These are phyloP conservation scores for Catotricha subobsoleta DNA, from an alignment of 2,888 invertebrate genomes.

Conservation along the genomic window DNA sequence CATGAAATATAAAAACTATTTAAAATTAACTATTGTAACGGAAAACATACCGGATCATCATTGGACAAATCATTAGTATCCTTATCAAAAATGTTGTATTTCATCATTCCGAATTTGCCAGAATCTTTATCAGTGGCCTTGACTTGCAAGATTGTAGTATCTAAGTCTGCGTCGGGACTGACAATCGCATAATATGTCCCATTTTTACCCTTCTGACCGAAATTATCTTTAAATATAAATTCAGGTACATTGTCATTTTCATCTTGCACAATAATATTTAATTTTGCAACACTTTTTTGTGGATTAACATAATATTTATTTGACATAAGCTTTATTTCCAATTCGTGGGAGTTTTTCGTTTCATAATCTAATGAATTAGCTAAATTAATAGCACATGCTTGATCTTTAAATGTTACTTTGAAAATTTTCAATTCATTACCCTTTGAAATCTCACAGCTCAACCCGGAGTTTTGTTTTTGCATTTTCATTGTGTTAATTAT, in stretches of 20 bases:
- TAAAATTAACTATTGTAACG: too few species aligned
- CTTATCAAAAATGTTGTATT: slow-evolving; percentile 37
- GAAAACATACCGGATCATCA: slow-evolving; percentile 19
- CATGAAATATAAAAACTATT: too few species aligned
- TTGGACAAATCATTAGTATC: slow-evolving; percentile 21
- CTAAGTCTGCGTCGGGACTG: slow-evolving; percentile 50
- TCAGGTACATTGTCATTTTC: slow-evolving; percentile 78
- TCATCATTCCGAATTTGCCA: slow-evolving; percentile 61
- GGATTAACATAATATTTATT: slow-evolving; percentile 66
- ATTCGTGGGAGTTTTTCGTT: slow-evolving; percentile 46
- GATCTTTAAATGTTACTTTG: slow-evolving; percentile 51
- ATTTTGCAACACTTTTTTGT: slow-evolving; percentile 50
- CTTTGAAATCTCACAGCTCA: slow-evolving; percentile 59
- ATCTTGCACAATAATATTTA: slow-evolving; percentile 64
- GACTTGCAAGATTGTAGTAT: slow-evolving; percentile 60
- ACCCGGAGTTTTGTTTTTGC: slow-evolving; percentile 28
- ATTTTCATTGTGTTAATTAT: slow-evolving; percentile 27
- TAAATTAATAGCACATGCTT: slow-evolving; percentile 66
- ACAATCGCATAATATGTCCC: slow-evolving; percentile 68
- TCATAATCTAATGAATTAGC: slow-evolving; percentile 62
- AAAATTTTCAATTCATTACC: slow-evolving; percentile 62
- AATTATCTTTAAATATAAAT: slow-evolving; percentile 51
- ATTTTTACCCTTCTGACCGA: slow-evolving; percentile 36
- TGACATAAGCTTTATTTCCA: slow-evolving; percentile 62
- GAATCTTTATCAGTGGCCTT: slow-evolving; percentile 78